phyloP scores from a whole-genome alignment of 2,888 invertebrate species.

The Ophion slaviceki region DNA sequence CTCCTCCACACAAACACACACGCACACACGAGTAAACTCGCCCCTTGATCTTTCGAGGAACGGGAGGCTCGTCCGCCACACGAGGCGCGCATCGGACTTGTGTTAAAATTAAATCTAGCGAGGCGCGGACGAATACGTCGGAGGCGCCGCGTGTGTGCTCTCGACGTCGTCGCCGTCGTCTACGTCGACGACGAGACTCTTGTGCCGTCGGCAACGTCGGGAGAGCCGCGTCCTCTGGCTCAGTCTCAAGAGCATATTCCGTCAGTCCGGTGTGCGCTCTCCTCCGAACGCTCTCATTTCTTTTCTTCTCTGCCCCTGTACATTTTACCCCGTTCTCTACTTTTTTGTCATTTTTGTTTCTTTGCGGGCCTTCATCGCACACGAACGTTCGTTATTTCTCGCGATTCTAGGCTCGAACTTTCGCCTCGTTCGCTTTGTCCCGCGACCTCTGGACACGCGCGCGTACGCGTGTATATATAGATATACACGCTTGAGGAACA shows the following conservation, averaged over 20 bases:
- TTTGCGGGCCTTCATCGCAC: background rate
- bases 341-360: slow-evolving; percentile 29
- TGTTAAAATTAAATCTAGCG: slow-evolving; percentile 83
- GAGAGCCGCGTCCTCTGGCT: slow-evolving; percentile 81
- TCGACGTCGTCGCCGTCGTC: slow-evolving; percentile 71
- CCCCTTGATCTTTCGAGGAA: slow-evolving; percentile 58
- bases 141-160: slow-evolving; percentile 67
- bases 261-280: slow-evolving; percentile 74
- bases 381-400: background rate
- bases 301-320: slow-evolving; percentile 19
- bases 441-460: slow-evolving; percentile 8
- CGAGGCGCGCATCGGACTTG: slow-evolving; percentile 67
- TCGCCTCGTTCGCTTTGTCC: background rate
- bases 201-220: slow-evolving; percentile 76
- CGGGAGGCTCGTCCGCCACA: slow-evolving; percentile 76
- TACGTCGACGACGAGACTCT: slow-evolving; percentile 61
- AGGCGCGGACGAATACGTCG: slow-evolving; percentile 70
- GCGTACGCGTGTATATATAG: background rate
- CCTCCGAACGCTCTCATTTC: slow-evolving; percentile 46
- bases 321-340: slow-evolving; percentile 19
- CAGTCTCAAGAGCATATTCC: slow-evolving; percentile 83
- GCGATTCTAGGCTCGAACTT: background rate
- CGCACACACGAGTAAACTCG: background rate
- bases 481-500: background rate
- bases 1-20: background rate